A percentile compares a stretch with the other conserved stretches of the same genome.
Conservation (phyloP, 1,140 invertebrate species). For the Hestina assimilis region DNA sequence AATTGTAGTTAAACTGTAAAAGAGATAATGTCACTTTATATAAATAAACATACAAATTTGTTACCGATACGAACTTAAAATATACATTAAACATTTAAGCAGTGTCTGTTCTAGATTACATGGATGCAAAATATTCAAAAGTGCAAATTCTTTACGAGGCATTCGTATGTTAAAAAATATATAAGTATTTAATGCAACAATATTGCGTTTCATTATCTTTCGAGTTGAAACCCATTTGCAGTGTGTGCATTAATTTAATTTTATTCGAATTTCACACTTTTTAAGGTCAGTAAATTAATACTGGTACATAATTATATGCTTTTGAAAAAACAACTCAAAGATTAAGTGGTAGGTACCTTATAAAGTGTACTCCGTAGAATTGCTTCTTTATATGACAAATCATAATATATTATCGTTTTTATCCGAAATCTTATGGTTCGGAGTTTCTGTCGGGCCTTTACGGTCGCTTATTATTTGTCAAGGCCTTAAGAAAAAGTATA, state of each 20-base stretch:
- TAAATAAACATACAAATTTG: conserved; percentile 6
- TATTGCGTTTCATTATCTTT: conserved; percentile 18
- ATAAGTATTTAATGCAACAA: conserved; percentile 10
- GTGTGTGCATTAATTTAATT: conserved; percentile 19
- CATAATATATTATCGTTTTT: conserved; percentile 11
- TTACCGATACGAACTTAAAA: conserved; percentile 6
- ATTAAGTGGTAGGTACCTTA: neutral
- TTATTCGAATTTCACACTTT: conserved; percentile 26
- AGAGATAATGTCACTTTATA: neutral
- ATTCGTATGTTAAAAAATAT: conserved; percentile 7
- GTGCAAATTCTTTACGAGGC: conserved; percentile 11
- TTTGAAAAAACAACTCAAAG: conserved; percentile 1
- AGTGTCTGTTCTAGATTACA: conserved; percentile 12
- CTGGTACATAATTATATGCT: conserved; percentile 10
- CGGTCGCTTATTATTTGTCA: neutral
- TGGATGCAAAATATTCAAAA: conserved; percentile 8
- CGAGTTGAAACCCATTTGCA: conserved; percentile 15
- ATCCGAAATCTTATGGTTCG: neutral
- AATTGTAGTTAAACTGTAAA: too few species aligned
- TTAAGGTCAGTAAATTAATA: conserved; percentile 24
- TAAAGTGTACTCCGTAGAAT: conserved; percentile 3
- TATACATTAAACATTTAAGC: conserved; percentile 9
- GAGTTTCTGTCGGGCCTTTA: neutral
- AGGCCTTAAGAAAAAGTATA: neutral
- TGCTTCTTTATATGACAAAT: conserved; percentile 5